Evolutionary conservation across 30 jellyfish, hydroid and myxozoan genomes (phyloP), one percentile per base, ranked within the genome.

Genomic region (Pseudorhiza aurosa): DNA sequence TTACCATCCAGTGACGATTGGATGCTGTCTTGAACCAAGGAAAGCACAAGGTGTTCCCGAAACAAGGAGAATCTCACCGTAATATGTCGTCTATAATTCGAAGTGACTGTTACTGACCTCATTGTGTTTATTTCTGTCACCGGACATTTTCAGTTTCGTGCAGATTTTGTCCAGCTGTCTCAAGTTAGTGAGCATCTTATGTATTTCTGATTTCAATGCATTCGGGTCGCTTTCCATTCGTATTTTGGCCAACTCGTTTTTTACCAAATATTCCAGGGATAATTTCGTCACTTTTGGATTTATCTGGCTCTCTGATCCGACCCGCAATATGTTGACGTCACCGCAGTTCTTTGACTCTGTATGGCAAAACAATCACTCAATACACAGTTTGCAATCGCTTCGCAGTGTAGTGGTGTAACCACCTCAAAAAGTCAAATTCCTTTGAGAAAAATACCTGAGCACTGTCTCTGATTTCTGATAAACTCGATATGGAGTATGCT

Each of bases 301-400:
- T 14, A 75, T 82, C 35, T 89, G 88, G 43, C 74, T 21, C 42
- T 32, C 15, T 1, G 73, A 44, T 12, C 97, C 97, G 72, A 89
- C 56, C n/a, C 97, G 90, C 4, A 89, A 55, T 69, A 89, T 37
- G 39, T 82, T 81, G 87, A 89, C 82, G 58, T 82, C 95, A 1
- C 97, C 97, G 47, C 97, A 89, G 47, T 89, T 88, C 18, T 64
- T n/a, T n/a, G n/a, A n/a, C n/a, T n/a, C n/a, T n/a, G n/a, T n/a
- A n/a, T n/a, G n/a, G n/a, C n/a, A n/a, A n/a, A n/a, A n/a, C n/a
- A n/a, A n/a, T n/a, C n/a, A n/a, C n/a, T n/a, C n/a, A n/a, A n/a
- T n/a, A n/a, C n/a, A n/a, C n/a, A n/a, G n/a, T n/a, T n/a, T n/a
- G n/a, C n/a, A n/a, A n/a, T n/a, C n/a, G n/a, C n/a, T n/a, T n/a